phyloP scores from a whole-genome alignment of 2,888 invertebrate species.

The Trachelus troglodyta region DNA sequence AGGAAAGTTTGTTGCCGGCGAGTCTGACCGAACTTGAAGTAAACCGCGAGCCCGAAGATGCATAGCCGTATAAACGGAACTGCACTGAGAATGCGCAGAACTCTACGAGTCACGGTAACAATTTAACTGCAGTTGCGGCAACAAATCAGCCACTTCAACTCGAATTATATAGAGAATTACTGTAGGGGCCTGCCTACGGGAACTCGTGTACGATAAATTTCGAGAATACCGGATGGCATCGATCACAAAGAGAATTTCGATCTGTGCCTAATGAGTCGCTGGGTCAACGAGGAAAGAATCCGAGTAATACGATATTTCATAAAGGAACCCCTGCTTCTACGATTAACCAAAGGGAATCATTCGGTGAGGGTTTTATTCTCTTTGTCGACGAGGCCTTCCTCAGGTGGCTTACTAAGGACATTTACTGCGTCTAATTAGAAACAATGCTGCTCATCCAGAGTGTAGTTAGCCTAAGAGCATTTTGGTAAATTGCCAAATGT shows the following conservation, averaged over 20 bases:
- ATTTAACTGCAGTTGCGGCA: slow-evolving; percentile 15
- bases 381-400: not conserved
- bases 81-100: not conserved
- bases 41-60: not conserved
- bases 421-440: not conserved
- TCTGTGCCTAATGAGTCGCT: not conserved
- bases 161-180: slow-evolving; percentile 19
- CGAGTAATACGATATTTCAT: not conserved
- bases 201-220: not conserved
- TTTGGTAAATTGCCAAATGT: not conserved
- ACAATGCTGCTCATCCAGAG: not conserved
- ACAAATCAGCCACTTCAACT: slow-evolving; percentile 20
- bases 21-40: slow-evolving; percentile 8
- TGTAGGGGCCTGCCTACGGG: not conserved
- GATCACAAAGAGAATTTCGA: not conserved
- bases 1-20: not conserved
- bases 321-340: not conserved
- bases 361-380: not conserved
- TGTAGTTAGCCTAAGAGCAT: not conserved
- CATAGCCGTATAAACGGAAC: not conserved
- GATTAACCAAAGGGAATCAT: not conserved
- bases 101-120: not conserved
- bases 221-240: not conserved
- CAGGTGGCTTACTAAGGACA: not conserved
- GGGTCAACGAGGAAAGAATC: not conserved